Evolutionary conservation across 2,888 invertebrate genomes (phyloP).

Genomic region (Noctua janthe): DNA sequence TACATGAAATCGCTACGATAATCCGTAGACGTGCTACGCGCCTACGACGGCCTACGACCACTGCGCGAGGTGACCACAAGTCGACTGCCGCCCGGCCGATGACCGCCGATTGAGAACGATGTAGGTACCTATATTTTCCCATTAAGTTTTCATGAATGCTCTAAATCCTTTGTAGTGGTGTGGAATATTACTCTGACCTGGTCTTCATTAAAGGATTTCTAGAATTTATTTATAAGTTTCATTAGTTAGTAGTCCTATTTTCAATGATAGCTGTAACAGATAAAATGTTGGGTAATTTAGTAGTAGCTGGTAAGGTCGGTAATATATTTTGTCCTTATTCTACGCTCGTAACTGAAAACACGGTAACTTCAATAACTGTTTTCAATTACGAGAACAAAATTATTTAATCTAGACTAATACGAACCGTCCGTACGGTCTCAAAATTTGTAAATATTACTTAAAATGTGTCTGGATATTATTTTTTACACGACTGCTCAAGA

Average conservation of each 20-base stretch:
- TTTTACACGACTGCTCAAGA: background rate
- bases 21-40: slow-evolving; percentile 70
- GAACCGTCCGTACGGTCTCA: too few relatives aligned
- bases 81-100: slow-evolving; percentile 74
- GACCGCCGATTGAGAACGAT: slow-evolving; percentile 72
- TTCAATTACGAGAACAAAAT: background rate
- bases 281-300: slow-evolving; percentile 11
- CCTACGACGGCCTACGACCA: slow-evolving; percentile 72
- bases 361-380: background rate
- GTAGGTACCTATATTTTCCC: slow-evolving; percentile 45
- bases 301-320: background rate
- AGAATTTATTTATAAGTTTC: slow-evolving; percentile 31
- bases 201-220: slow-evolving; percentile 45
- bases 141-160: slow-evolving; percentile 73
- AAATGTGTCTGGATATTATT: background rate
- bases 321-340: slow-evolving; percentile 1
- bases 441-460: background rate
- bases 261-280: slow-evolving; percentile 13
- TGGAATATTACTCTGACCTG: slow-evolving; percentile 61
- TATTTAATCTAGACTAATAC: background rate
- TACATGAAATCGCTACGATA: slow-evolving; percentile 47
- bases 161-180: slow-evolving; percentile 66
- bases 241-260: slow-evolving; percentile 20
- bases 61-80: slow-evolving; percentile 67
- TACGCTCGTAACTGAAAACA: background rate